Evolutionary conservation across 2,797 vertebrate genomes (phyloP).

Genomic region (Acanthurus leucopareius): DNA sequence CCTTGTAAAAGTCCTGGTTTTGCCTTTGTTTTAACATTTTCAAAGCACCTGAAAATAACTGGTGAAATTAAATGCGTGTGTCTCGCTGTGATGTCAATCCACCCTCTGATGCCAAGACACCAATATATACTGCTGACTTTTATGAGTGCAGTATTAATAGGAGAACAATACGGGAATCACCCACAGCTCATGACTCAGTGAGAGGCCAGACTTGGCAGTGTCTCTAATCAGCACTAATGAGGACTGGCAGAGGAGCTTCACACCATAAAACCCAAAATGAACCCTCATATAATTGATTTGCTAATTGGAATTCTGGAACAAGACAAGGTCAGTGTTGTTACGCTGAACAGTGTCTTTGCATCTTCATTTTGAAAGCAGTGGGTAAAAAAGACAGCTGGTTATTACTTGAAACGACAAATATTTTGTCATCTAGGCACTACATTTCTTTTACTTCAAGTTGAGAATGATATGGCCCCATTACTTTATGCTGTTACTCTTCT

Average conservation of each 20-base stretch:
- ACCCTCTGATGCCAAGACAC: background rate
- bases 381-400: background rate
- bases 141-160: slow-evolving; percentile 34
- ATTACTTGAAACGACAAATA: slow-evolving; percentile 27
- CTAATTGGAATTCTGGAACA: slow-evolving; percentile 88
- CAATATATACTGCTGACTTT: slow-evolving; percentile 29
- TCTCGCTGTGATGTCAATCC: slow-evolving; percentile 1
- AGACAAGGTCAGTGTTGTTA: slow-evolving; percentile 77
- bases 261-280: slow-evolving; percentile 84
- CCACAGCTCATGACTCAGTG: slow-evolving; percentile 27
- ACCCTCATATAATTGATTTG: slow-evolving; percentile 87
- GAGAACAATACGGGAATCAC: slow-evolving; percentile 48
- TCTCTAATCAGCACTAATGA: slow-evolving; percentile 91
- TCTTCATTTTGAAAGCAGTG: slow-evolving; percentile 30
- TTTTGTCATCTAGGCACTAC: slow-evolving; percentile 10
- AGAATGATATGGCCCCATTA: slow-evolving; percentile 3
- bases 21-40: background rate
- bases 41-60: background rate
- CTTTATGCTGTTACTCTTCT: background rate
- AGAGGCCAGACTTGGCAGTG: slow-evolving; percentile 62
- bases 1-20: background rate
- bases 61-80: background rate
- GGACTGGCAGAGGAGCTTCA: slow-evolving; percentile 85
- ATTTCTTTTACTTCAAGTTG: slow-evolving; percentile 1
- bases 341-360: slow-evolving; percentile 29